A percentile compares a stretch with the other conserved stretches of the same genome.
phyloP scores from a whole-genome alignment of 2,113 vertebrate species.

The Hydropotes inermis region DNA sequence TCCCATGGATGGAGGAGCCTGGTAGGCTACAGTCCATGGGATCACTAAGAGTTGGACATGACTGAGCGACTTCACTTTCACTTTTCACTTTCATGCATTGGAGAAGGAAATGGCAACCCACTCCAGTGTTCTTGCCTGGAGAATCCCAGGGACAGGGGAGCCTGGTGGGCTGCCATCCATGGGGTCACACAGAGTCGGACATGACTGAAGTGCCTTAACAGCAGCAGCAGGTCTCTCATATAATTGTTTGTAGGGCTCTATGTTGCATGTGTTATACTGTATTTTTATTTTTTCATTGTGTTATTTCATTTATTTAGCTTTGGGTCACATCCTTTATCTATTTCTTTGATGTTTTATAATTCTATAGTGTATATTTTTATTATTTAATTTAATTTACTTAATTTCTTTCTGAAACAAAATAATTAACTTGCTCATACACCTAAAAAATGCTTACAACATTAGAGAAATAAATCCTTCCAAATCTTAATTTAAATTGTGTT shows the following conservation, averaged over 20 bases:
- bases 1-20: too few species aligned
- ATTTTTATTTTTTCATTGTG: not conserved
- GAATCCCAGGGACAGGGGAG: too few species aligned
- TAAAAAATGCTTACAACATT: constrained; percentile 66
- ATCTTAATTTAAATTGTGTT: constrained; percentile 3
- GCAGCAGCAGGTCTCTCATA: not conserved
- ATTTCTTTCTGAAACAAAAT: constrained; percentile 84
- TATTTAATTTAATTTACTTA: constrained; percentile 72
- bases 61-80: not conserved
- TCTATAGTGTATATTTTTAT: not conserved
- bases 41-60: not conserved
- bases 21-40: too few species aligned
- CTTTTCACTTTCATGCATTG: too few species aligned
- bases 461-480: constrained; percentile 63
- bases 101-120: too few species aligned
- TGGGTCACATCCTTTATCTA: not conserved
- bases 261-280: not conserved
- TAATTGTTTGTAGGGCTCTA: not conserved
- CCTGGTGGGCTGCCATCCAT: not conserved
- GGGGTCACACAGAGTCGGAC: not conserved
- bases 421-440: constrained; percentile 79
- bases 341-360: not conserved
- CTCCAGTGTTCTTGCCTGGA: too few species aligned
- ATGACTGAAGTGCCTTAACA: not conserved
- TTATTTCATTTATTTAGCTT: not conserved